Evolutionary conservation across 1,140 invertebrate genomes (phyloP), one percentile per base, ranked within the genome.

Genomic region (Cylas formicarius): DNA sequence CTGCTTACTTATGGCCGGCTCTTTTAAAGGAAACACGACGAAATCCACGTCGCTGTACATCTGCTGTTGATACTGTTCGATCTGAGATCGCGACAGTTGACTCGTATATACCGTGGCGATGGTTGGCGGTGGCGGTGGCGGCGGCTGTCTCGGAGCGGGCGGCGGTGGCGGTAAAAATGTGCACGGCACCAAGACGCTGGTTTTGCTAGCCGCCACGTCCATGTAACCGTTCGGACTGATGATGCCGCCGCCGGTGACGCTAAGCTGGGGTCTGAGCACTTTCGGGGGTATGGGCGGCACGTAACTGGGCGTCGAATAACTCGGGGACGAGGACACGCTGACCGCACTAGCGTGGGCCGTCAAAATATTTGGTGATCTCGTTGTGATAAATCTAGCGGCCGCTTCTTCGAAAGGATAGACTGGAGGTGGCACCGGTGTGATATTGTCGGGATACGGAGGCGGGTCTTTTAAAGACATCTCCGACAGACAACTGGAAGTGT

Each of bases 31-130:
- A 58, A 90, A 92, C 61, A 90, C 86, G 0, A 90, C 87, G 57
- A 88, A 92, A 62, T 92, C 87, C 4, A 87, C 85, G 55, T 90
- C 87, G 23, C 86, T 90, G 52, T 87, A 88, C 11, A 90, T 72
- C 56, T 90, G 86, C 55, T 87, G 85, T 56, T 88, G 82, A 54
- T 87, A 90, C 47, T 86, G 80, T 52, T 86, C 82, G 36, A 88
- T 81, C 48, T 87, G 85, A 18, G 81, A 82, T 11, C 80, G 71
- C 0, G 83, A 82, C 9, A 87, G 68, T 46, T 83, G 80, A 42
- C 75, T 77, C 2, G 78, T 78, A 54, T 72, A 73, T 74, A 14
- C 82, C 68, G 75, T 74, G 1, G 74, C 73, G 2, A 76, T 67
- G 2, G 75, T 72, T 2, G 76, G 71, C 7, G 72, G 72, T 2